Percentiles rank a stretch among this genome's conserved stretches.
Conservation (phyloP, 2,797 vertebrate genomes). For the Tauraco hartlaubi region DNA sequence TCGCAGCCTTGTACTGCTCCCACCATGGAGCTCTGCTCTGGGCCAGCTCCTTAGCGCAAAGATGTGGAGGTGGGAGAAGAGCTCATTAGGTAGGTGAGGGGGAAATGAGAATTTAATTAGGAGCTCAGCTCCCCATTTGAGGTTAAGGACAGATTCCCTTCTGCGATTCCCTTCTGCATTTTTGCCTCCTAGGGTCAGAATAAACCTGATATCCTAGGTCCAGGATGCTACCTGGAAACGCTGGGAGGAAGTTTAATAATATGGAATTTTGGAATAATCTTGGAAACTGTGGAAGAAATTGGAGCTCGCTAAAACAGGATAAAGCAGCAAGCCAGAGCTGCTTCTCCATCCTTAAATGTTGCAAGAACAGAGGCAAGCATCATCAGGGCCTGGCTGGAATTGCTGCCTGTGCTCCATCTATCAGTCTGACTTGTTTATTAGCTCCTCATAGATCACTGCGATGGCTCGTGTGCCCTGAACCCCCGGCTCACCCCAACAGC, state of each 20-base stretch:
- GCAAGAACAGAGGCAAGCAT: neutral
- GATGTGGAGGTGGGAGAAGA: neutral
- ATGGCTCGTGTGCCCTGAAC: neutral
- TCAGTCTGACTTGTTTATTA: neutral
- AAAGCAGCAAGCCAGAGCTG: neutral
- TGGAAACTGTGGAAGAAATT: neutral
- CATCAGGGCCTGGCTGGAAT: neutral
- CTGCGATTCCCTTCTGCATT: neutral
- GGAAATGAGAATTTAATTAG: neutral
- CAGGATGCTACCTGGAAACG: neutral
- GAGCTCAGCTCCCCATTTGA: neutral
- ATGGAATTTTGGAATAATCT: neutral
- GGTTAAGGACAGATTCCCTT: neutral
- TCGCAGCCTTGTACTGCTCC: neutral
- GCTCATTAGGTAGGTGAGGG: accelerated
- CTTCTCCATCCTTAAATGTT: neutral
- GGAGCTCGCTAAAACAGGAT: neutral
- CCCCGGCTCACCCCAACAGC: neutral
- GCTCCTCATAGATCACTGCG: neutral
- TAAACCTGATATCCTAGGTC: no score
- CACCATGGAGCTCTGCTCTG: neutral
- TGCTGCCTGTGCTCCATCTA: neutral
- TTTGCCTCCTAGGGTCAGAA: neutral
- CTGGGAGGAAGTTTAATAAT: neutral
- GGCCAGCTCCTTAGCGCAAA: neutral